Evolutionary conservation across 2,797 vertebrate species (phyloP).

Genomic region (Accipiter superciliosus): DNA sequence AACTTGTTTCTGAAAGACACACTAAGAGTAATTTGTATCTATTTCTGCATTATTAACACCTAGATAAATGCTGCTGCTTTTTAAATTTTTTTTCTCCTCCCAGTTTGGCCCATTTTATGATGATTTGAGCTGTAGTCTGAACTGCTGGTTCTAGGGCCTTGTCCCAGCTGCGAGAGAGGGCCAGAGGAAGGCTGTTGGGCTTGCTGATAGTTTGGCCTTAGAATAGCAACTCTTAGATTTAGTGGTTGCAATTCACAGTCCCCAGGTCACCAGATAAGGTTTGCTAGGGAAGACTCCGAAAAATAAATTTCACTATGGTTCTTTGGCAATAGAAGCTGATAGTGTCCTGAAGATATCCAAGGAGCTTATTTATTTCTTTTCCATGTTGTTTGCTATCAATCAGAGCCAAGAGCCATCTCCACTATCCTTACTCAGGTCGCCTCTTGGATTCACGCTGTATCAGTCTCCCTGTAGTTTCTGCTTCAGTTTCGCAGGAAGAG

Average conservation of each 20-base stretch:
- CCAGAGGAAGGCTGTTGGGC: not conserved
- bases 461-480: not conserved
- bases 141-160: not conserved
- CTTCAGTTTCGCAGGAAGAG: not conserved
- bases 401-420: not conserved
- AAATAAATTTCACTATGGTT: not conserved
- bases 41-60: not conserved
- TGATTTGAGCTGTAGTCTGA: not conserved
- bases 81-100: too few species aligned
- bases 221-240: not conserved
- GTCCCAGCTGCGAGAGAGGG: not conserved
- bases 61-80: not conserved
- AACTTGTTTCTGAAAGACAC: not conserved
- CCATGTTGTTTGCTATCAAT: fast-evolving
- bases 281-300: not conserved
- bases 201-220: not conserved
- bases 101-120: not conserved
- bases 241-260: not conserved
- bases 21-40: not conserved
- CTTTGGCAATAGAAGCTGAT: not conserved
- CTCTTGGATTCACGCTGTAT: not conserved
- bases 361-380: not conserved
- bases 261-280: not conserved
- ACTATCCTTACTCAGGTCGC: fast-evolving
- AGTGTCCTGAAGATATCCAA: not conserved